Conservation (phyloP, 2,888 invertebrate genomes). For the Drosophila birchii region DNA sequence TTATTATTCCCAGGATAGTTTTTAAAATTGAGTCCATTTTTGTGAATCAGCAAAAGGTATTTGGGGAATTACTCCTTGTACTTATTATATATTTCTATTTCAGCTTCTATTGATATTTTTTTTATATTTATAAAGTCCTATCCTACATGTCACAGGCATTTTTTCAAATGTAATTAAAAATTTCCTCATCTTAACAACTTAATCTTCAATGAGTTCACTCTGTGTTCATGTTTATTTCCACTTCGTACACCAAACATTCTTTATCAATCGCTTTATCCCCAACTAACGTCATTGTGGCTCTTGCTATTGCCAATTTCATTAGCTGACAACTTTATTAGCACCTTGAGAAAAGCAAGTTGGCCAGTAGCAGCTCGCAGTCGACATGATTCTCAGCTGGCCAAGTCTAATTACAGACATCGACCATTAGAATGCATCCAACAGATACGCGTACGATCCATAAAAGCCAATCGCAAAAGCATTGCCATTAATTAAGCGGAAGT, state of each 20-base stretch:
- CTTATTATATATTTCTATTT: neutral
- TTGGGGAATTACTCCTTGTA: neutral
- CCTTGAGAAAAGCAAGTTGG: slow-evolving; percentile 24
- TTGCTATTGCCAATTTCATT: slow-evolving; percentile 61
- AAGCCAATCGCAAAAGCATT: slow-evolving; percentile 52
- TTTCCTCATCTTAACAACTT: neutral
- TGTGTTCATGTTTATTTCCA: neutral
- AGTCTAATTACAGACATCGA: slow-evolving; percentile 47
- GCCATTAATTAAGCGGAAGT: slow-evolving; percentile 67
- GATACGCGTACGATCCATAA: slow-evolving; percentile 46
- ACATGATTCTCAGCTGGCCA: slow-evolving; percentile 21
- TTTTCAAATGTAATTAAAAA: neutral
- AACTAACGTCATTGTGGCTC: slow-evolving; percentile 33
- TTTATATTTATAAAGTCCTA: neutral
- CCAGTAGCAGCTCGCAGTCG: slow-evolving; percentile 29
- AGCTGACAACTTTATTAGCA: slow-evolving; percentile 61
- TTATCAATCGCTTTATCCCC: slow-evolving; percentile 34
- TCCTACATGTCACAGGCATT: neutral
- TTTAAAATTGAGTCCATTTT: neutral
- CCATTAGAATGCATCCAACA: slow-evolving; percentile 33
- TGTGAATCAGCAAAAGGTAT: too few relatives aligned
- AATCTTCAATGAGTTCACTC: neutral
- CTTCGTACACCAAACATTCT: slow-evolving; percentile 9
- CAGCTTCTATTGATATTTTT: neutral
- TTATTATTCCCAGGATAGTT: neutral